Conservation (phyloP, 2,797 vertebrate species). For the Betta splendens region DNA sequence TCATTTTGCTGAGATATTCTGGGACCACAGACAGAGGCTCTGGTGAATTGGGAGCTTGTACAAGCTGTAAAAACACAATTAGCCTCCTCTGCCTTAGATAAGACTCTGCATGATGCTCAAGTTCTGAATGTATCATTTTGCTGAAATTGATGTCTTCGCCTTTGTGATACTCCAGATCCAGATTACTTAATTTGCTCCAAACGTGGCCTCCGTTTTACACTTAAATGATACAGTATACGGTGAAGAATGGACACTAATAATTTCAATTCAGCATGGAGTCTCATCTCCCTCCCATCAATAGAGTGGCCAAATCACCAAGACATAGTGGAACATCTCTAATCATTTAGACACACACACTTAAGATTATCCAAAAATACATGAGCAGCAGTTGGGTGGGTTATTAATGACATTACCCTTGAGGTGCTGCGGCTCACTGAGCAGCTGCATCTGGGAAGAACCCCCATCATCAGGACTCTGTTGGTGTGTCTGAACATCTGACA, state of each 20-base stretch:
- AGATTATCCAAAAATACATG: slow-evolving; percentile 44
- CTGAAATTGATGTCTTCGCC: slow-evolving; percentile 15
- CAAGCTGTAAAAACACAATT: slow-evolving; percentile 36
- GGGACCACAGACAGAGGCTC: slow-evolving; percentile 2
- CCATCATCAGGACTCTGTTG: slow-evolving; percentile 8
- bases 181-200: slow-evolving; percentile 19
- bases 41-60: slow-evolving; percentile 19
- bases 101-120: slow-evolving; percentile 10
- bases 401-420: slow-evolving; percentile 39
- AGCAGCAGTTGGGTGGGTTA: slow-evolving; percentile 31
- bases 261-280: slow-evolving; percentile 45
- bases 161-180: slow-evolving; percentile 11
- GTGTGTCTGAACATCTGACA: slow-evolving; percentile 24
- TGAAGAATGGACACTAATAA: slow-evolving; percentile 28
- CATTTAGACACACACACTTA: slow-evolving; percentile 11
- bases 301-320: slow-evolving; percentile 47
- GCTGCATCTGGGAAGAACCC: slow-evolving; percentile 46
- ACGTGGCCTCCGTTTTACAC: slow-evolving; percentile 26
- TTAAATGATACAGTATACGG: slow-evolving; percentile 27
- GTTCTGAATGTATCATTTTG: slow-evolving; percentile 21
- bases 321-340: slow-evolving; percentile 41
- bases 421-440: slow-evolving; percentile 11
- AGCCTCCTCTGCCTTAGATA: slow-evolving; percentile 22
- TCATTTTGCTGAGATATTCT: slow-evolving; percentile 24
- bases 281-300: slow-evolving; percentile 38